Evolutionary conservation across 2,113 vertebrate species (phyloP).

Genomic region (Phalacrocorax aristotelis): DNA sequence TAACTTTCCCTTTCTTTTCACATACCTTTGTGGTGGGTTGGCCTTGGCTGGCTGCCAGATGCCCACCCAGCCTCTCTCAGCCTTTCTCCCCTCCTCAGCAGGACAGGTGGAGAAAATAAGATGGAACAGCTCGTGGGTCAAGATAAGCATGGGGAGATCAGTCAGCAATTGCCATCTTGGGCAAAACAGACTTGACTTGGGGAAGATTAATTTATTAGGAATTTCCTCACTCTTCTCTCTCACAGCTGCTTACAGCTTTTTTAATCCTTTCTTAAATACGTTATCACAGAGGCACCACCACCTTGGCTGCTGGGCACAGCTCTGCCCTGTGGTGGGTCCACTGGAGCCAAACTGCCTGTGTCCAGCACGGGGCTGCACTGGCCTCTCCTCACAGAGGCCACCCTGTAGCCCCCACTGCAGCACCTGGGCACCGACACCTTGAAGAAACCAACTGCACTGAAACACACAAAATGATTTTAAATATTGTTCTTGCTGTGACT

Average conservation of each 20-base stretch:
- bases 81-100: background rate
- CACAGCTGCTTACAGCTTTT: background rate
- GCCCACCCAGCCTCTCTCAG: background rate
- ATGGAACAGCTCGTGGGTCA: background rate
- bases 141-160: background rate
- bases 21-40: background rate
- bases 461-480: background rate
- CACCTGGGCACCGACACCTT: no score
- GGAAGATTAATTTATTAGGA: background rate
- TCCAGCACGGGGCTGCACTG: accelerated
- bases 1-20: background rate
- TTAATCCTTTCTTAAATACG: background rate
- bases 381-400: background rate
- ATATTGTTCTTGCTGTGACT: background rate
- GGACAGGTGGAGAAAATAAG: background rate
- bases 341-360: no score
- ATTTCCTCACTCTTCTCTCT: background rate
- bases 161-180: background rate
- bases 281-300: background rate
- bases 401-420: background rate
- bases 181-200: background rate
- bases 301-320: background rate
- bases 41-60: background rate
- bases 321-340: no score
- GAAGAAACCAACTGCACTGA: background rate